phyloP scores from a whole-genome alignment of 1,140 invertebrate species.

The Rhynchophorus ferrugineus region DNA sequence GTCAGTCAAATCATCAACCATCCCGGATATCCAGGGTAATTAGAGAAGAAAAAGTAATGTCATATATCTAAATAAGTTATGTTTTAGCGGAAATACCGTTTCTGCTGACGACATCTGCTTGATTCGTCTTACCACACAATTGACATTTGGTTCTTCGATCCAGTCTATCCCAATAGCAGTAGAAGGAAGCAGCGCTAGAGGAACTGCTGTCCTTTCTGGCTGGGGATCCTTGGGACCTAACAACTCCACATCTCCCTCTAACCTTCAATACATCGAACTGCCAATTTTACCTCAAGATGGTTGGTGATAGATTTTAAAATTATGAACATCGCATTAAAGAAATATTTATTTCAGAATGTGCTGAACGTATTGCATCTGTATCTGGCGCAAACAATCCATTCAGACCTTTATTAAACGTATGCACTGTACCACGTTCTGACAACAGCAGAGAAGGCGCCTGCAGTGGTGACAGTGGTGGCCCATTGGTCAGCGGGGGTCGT shows the following conservation, averaged over 20 bases:
- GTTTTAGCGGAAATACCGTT: background rate
- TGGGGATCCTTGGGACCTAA: background rate
- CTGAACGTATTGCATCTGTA: conserved; percentile 17
- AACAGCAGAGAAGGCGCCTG: conserved; percentile 41
- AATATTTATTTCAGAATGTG: conserved; percentile 23
- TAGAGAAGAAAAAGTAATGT: background rate
- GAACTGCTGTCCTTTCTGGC: background rate
- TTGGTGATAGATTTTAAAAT: background rate
- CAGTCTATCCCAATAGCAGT: background rate
- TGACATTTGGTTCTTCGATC: background rate
- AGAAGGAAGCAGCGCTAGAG: background rate
- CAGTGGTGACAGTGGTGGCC: conserved; percentile 52
- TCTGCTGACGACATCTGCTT: background rate
- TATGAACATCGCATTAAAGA: background rate
- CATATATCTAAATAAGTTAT: background rate
- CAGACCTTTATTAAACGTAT: conserved; percentile 44
- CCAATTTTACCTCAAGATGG: background rate
- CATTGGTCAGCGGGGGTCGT: conserved; percentile 39
- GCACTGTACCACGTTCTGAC: conserved; percentile 50
- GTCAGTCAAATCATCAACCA: background rate
- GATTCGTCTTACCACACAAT: background rate
- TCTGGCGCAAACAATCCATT: conserved; percentile 29
- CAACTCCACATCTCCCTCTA: background rate
- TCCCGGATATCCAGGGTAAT: background rate
- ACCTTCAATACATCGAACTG: background rate